Percentiles rank a stretch among this genome's conserved stretches.
Evolutionary conservation across 2,888 invertebrate species (phyloP).

Genomic region (Neoaliturus tenellus): DNA sequence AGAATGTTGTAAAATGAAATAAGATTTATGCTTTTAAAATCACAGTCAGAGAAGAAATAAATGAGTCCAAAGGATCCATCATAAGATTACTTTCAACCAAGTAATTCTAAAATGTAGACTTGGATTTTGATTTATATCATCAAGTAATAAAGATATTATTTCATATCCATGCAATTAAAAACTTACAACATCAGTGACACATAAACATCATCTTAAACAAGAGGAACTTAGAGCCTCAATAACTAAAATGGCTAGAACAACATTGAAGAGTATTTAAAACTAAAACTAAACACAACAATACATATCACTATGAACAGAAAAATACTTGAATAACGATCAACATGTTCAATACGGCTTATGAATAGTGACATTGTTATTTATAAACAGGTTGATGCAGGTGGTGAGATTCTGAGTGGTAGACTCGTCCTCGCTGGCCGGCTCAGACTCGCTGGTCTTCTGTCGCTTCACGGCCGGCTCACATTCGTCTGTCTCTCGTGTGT

Average conservation of each 20-base stretch:
- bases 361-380: constrained; percentile 48
- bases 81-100: no score
- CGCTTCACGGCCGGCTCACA: constrained; percentile 48
- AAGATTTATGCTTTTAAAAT: no score
- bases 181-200: neutral
- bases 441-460: neutral
- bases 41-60: no score
- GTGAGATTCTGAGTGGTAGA: neutral
- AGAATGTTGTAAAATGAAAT: no score
- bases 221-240: neutral
- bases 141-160: no score
- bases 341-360: constrained; percentile 23
- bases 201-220: neutral
- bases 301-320: neutral
- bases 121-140: no score
- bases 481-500: neutral
- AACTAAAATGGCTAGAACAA: neutral
- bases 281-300: neutral
- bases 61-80: no score
- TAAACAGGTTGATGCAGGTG: constrained; percentile 28
- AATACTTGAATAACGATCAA: neutral
- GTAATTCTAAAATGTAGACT: no score
- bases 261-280: neutral
- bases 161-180: no score
- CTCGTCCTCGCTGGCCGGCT: neutral